Percentiles rank a stretch among this genome's conserved stretches.
These are phyloP conservation scores for Callyntrura guangdongensis DNA, from an alignment of 2,888 invertebrate species.

Conservation along the genomic window DNA sequence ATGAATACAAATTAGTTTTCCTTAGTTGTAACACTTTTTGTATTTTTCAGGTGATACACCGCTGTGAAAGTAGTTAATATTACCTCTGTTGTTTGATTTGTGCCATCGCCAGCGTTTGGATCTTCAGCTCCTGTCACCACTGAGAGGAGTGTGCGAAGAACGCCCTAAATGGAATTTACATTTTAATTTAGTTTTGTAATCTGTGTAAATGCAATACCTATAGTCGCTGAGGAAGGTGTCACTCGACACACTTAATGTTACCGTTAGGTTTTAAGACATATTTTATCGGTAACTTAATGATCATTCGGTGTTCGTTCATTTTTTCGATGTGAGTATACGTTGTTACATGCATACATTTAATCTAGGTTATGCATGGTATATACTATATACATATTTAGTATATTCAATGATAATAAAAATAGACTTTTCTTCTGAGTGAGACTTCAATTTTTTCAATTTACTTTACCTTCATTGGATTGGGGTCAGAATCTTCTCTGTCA, in stretches of 20 bases:
- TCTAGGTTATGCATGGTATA: too few relatives aligned
- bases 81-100: slow-evolving; percentile 98
- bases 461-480: slow-evolving; percentile 93
- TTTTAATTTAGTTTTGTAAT: background rate
- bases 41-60: background rate
- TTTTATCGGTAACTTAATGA: background rate
- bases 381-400: too few relatives aligned
- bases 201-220: background rate
- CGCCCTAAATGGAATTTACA: slow-evolving; percentile 89
- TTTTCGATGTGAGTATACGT: background rate
- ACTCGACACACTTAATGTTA: background rate
- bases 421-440: background rate
- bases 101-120: slow-evolving; percentile 96
- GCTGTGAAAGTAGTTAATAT: background rate
- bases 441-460: background rate
- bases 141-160: slow-evolving; percentile 96
- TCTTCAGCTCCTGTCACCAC: slow-evolving; percentile 96
- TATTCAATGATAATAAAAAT: too few relatives aligned
- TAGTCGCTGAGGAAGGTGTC: background rate
- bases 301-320: too few relatives aligned
- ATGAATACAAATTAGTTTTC: slow-evolving; percentile 13
- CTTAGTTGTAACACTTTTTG: background rate
- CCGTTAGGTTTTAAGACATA: background rate
- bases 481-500: slow-evolving; percentile 90
- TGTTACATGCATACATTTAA: too few relatives aligned